These are phyloP conservation scores for Anarhynchus alexandrinus DNA, from an alignment of 2,113 vertebrate genomes.

Conservation along the genomic window DNA sequence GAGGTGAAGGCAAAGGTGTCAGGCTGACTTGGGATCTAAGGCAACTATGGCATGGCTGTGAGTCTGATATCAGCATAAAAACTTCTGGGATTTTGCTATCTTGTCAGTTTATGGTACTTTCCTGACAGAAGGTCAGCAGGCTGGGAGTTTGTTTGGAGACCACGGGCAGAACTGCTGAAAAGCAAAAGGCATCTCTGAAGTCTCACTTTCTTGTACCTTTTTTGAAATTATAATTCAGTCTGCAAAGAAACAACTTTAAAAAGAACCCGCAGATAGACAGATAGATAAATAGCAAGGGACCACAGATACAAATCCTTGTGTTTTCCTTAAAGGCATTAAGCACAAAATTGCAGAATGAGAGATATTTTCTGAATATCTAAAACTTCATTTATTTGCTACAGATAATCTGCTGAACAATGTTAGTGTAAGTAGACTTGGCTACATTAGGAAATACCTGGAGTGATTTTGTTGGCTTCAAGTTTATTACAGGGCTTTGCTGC, in stretches of 20 bases:
- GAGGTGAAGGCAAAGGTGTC: not conserved
- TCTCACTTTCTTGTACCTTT: not conserved
- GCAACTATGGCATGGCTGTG: not conserved
- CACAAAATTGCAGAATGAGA: not conserved
- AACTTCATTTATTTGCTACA: not conserved
- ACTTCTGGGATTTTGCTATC: conserved; percentile 37
- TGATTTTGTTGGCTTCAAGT: not conserved
- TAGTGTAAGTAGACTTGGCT: not conserved
- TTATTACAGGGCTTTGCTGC: not conserved
- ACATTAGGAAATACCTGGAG: not conserved
- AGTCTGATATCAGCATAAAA: not conserved
- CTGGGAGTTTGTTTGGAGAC: not conserved
- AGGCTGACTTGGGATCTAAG: not conserved
- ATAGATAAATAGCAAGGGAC: not conserved
- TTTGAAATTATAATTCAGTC: not conserved
- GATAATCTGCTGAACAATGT: not conserved
- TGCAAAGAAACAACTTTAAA: not conserved
- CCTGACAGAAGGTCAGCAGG: not conserved
- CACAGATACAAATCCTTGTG: not conserved
- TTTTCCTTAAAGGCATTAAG: not conserved
- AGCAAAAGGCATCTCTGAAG: not conserved
- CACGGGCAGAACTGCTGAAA: not conserved
- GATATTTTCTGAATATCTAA: not conserved
- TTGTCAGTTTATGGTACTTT: not conserved
- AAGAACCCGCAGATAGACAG: not conserved